These are phyloP conservation scores for Enteromius treurensis DNA, from an alignment of 2,797 vertebrate species.

Conservation along the genomic window DNA sequence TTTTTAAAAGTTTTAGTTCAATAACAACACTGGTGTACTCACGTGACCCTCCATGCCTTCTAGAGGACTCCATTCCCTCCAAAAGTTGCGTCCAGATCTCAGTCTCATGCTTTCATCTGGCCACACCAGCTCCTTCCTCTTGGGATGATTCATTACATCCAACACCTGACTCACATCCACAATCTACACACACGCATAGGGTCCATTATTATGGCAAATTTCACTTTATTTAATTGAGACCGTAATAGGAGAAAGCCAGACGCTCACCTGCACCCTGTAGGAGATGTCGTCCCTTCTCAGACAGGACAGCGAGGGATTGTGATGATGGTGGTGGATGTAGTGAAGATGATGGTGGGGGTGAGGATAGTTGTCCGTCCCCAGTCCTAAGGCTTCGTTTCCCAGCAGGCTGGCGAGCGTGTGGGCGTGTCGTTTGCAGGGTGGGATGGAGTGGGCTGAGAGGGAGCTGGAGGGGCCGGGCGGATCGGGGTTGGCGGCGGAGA, in stretches of 20 bases:
- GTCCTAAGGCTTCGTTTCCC: conserved; percentile 83
- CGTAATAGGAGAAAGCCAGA: not conserved
- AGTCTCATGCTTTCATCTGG: conserved; percentile 92
- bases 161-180: conserved; percentile 92
- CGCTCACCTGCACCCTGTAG: conserved; percentile 93
- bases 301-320: conserved; percentile 74
- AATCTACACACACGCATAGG: conserved; percentile 70
- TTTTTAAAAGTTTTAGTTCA: not conserved
- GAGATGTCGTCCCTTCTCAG: conserved; percentile 92
- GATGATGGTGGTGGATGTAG: conserved; percentile 74
- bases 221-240: not conserved
- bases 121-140: conserved; percentile 98
- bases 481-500: conserved; percentile 76
- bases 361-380: conserved; percentile 68
- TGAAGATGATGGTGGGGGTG: conserved; percentile 77
- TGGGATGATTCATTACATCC: conserved; percentile 94
- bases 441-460: conserved; percentile 96
- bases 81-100: conserved; percentile 93
- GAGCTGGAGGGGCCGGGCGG: conserved; percentile 88
- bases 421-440: conserved; percentile 92
- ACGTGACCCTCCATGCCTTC: conserved; percentile 99
- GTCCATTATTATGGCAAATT: not conserved
- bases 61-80: conserved; percentile 98
- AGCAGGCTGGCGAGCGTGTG: conserved; percentile 86
- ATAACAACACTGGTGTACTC: conserved; percentile 67